These are phyloP conservation scores for Drosophila sucinea DNA, from an alignment of 1,140 invertebrate genomes.

Conservation along the genomic window DNA sequence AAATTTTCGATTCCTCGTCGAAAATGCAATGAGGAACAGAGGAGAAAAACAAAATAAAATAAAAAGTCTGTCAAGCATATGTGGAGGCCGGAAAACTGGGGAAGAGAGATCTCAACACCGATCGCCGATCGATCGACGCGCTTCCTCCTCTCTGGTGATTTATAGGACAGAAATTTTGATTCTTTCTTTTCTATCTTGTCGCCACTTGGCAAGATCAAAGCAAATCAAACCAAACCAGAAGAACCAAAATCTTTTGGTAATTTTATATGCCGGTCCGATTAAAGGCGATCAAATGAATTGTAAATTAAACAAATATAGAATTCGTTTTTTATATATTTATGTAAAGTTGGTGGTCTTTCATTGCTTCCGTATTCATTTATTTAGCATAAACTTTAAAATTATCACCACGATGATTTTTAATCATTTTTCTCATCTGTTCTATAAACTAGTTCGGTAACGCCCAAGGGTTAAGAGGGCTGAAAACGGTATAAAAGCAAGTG, in stretches of 20 bases:
- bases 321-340: not conserved
- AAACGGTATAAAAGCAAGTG: slow-evolving; percentile 62
- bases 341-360: not conserved
- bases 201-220: slow-evolving; percentile 61
- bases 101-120: too few relatives aligned
- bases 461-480: slow-evolving; percentile 51
- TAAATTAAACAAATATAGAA: slow-evolving; percentile 22
- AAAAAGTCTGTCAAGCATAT: slow-evolving; percentile 66
- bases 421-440: slow-evolving; percentile 3
- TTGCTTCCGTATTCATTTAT: too few relatives aligned
- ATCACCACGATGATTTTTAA: too few relatives aligned
- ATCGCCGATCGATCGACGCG: too few relatives aligned
- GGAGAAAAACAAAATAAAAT: not conserved
- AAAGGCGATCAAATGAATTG: slow-evolving; percentile 39
- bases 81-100: slow-evolving; percentile 27
- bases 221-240: slow-evolving; percentile 24
- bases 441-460: slow-evolving; percentile 5
- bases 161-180: too few relatives aligned
- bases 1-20: slow-evolving; percentile 57
- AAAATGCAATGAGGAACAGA: slow-evolving; percentile 54
- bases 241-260: slow-evolving; percentile 38
- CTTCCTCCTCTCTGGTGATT: too few relatives aligned
- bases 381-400: slow-evolving; percentile 2
- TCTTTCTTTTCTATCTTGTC: slow-evolving; percentile 1
- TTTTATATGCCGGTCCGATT: slow-evolving; percentile 46